Evolutionary conservation across 1,140 invertebrate species (phyloP).

Genomic region (Sycobia sp.): DNA sequence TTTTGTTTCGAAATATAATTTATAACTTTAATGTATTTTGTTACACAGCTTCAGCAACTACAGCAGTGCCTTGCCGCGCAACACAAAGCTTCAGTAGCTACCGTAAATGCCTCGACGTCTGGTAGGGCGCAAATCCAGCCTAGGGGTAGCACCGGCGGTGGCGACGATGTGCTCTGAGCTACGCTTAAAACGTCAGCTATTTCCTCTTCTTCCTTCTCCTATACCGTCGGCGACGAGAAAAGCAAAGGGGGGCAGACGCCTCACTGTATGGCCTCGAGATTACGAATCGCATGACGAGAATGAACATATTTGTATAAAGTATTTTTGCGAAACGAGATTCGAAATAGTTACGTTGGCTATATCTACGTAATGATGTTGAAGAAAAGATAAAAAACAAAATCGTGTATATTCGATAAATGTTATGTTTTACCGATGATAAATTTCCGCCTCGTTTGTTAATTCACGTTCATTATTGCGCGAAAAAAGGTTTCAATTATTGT

Average conservation of each 20-base stretch:
- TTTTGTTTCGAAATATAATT: too few relatives aligned
- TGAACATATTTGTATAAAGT: constrained; percentile 37
- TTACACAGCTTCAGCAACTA: constrained; percentile 57
- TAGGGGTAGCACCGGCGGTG: constrained; percentile 31
- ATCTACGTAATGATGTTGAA: constrained; percentile 14
- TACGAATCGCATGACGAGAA: constrained; percentile 29
- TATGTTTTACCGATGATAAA: constrained; percentile 20
- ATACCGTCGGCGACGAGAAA: not conserved
- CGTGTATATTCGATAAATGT: constrained; percentile 27
- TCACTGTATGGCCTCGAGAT: constrained; percentile 31
- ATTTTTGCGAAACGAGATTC: constrained; percentile 28
- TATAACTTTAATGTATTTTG: not conserved
- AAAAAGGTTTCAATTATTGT: constrained; percentile 25
- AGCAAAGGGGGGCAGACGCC: not conserved
- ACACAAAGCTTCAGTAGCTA: constrained; percentile 55
- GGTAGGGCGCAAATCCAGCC: constrained; percentile 55
- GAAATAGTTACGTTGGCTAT: constrained; percentile 22
- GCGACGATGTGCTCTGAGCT: constrained; percentile 30
- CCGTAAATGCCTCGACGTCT: constrained; percentile 45
- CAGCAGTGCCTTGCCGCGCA: constrained; percentile 58
- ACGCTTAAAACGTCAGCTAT: not conserved
- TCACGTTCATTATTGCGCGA: constrained; percentile 20
- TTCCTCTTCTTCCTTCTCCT: not conserved
- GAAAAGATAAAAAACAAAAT: constrained; percentile 20
- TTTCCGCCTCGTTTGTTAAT: constrained; percentile 29